These are phyloP conservation scores for Lamellibrachia columna DNA, from an alignment of 2,888 invertebrate species.

Conservation along the genomic window DNA sequence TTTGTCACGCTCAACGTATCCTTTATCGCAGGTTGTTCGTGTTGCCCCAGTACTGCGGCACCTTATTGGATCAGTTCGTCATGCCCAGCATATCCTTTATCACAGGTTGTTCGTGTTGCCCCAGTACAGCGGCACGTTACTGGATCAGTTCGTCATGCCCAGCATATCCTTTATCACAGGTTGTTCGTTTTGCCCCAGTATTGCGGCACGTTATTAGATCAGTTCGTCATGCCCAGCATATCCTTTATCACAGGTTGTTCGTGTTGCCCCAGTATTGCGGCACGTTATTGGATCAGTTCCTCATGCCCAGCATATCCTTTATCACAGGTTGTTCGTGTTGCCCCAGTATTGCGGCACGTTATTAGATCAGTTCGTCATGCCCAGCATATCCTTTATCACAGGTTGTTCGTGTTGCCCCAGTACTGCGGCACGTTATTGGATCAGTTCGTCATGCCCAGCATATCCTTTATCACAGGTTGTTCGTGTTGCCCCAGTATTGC, in stretches of 20 bases:
- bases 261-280: conserved; percentile 93
- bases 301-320: conserved; percentile 70
- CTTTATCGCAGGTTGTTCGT: conserved; percentile 76
- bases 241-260: conserved; percentile 72
- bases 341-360: conserved; percentile 93
- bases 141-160: conserved; percentile 94
- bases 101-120: conserved; percentile 84
- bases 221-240: conserved; percentile 78
- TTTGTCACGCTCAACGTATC: conserved; percentile 75
- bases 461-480: conserved; percentile 70
- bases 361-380: conserved; percentile 94
- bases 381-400: conserved; percentile 68
- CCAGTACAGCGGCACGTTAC: conserved; percentile 91
- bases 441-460: conserved; percentile 81
- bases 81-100: conserved; percentile 65
- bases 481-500: conserved; percentile 93
- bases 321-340: conserved; percentile 78
- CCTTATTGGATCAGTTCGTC: conserved; percentile 95
- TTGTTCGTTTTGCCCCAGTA: conserved; percentile 92
- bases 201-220: conserved; percentile 90
- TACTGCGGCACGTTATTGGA: conserved; percentile 93
- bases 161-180: conserved; percentile 59
- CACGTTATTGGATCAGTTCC: conserved; percentile 92
- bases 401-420: conserved; percentile 90
- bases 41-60: conserved; percentile 89